Evolutionary conservation across 2,888 invertebrate species (phyloP).

Genomic region (Eupithecia dodoneata): DNA sequence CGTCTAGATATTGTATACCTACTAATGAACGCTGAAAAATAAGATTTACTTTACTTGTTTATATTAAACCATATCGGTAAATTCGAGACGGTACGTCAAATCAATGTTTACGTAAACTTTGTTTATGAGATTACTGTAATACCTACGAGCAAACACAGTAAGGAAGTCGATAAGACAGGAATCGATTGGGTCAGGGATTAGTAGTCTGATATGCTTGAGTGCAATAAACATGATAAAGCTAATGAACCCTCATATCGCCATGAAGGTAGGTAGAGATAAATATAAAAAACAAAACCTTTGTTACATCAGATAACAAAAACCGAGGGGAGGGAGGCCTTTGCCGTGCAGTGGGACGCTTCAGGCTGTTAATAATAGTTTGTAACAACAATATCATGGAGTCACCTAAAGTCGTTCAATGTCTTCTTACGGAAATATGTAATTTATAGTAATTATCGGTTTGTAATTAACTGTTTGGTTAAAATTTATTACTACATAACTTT

Average conservation of each 20-base stretch:
- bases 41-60: constrained; percentile 48
- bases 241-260: constrained; percentile 15
- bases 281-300: constrained; percentile 1
- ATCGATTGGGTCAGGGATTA: constrained; percentile 46
- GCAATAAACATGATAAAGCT: constrained; percentile 19
- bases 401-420: neutral
- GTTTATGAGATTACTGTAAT: constrained; percentile 44
- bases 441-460: constrained; percentile 10
- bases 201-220: constrained; percentile 16
- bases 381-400: neutral
- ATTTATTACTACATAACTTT: constrained; percentile 43
- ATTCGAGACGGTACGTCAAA: constrained; percentile 58
- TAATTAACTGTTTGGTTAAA: constrained; percentile 1
- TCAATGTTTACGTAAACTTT: constrained; percentile 58
- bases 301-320: neutral
- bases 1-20: constrained; percentile 32
- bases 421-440: neutral
- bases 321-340: no score
- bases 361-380: no score
- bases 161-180: constrained; percentile 58
- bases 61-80: constrained; percentile 52
- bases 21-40: constrained; percentile 31
- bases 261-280: neutral
- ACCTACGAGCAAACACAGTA: constrained; percentile 43
- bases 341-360: no score